phyloP scores from a whole-genome alignment of 30 jellyfish, hydroid and myxozoan species.

The Euphysa ruthae region DNA sequence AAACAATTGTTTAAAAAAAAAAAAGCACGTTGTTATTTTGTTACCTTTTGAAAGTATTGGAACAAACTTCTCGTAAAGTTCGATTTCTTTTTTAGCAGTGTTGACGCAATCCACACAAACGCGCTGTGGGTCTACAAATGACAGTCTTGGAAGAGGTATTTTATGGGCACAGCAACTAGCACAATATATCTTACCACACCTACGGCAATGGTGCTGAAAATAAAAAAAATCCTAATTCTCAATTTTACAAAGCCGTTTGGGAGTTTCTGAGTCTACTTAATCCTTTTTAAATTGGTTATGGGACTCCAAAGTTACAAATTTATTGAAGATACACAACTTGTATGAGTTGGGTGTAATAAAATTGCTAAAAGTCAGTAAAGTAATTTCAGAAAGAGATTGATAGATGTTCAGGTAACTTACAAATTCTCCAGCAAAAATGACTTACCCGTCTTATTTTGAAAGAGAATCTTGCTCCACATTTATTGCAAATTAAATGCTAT shows the following conservation, averaged over 20 bases:
- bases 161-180: slow-evolving; percentile 55
- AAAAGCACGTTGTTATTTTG: too few species aligned
- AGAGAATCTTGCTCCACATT: slow-evolving; percentile 49
- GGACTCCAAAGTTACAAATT: too few species aligned
- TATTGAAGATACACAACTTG: too few species aligned
- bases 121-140: slow-evolving; percentile 85
- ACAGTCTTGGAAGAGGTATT: slow-evolving; percentile 46
- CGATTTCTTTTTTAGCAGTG: slow-evolving; percentile 52
- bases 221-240: not conserved
- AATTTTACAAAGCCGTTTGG: too few species aligned
- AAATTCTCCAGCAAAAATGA: not conserved
- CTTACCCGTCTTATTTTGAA: slow-evolving; percentile 59
- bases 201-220: slow-evolving; percentile 87
- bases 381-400: too few species aligned
- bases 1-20: too few species aligned
- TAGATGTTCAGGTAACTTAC: too few species aligned
- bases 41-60: slow-evolving; percentile 52
- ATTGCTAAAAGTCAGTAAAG: too few species aligned
- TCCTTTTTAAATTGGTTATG: too few species aligned
- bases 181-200: slow-evolving; percentile 85
- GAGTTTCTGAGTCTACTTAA: too few species aligned
- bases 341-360: too few species aligned
- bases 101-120: slow-evolving; percentile 63
- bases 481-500: slow-evolving; percentile 53
- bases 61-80: slow-evolving; percentile 42